Percentiles rank a stretch among this genome's conserved stretches.
phyloP scores from a whole-genome alignment of 2,888 invertebrate species.

The Rotaria magnacalcarata region DNA sequence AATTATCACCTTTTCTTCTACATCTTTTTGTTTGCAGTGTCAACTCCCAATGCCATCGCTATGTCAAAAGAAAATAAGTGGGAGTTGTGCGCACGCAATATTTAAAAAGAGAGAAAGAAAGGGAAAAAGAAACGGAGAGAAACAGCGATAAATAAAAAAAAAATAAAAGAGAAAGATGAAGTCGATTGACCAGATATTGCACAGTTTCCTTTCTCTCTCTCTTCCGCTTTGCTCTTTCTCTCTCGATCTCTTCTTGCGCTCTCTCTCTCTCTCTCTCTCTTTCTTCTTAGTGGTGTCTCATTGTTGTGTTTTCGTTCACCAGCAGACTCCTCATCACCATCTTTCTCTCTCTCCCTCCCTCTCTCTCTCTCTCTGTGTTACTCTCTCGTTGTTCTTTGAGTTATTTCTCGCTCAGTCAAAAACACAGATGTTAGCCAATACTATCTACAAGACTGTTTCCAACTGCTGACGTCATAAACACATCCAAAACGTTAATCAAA shows the following conservation, averaged over 20 bases:
- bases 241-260: background rate
- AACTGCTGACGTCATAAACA: background rate
- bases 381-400: background rate
- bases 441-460: background rate
- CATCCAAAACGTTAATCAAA: background rate
- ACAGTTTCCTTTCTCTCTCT: background rate
- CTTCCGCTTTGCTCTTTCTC: background rate
- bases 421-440: conserved; percentile 9
- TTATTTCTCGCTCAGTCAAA: conserved; percentile 18
- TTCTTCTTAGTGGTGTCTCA: conserved; percentile 47
- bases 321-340: background rate
- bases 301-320: conserved; percentile 23
- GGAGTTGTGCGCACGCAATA: background rate
- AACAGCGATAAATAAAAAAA: background rate
- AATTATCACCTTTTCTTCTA: background rate
- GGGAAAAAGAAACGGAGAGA: background rate
- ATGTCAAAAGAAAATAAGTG: background rate
- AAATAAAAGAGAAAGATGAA: background rate
- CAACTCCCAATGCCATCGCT: background rate
- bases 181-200: conserved; percentile 6
- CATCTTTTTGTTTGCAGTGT: background rate
- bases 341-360: background rate
- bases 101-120: background rate
- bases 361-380: background rate
- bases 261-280: conserved; percentile 43